Evolutionary conservation across 2,797 vertebrate species (phyloP), one percentile per base, ranked within the genome.

Genomic region (Falco cherrug): DNA sequence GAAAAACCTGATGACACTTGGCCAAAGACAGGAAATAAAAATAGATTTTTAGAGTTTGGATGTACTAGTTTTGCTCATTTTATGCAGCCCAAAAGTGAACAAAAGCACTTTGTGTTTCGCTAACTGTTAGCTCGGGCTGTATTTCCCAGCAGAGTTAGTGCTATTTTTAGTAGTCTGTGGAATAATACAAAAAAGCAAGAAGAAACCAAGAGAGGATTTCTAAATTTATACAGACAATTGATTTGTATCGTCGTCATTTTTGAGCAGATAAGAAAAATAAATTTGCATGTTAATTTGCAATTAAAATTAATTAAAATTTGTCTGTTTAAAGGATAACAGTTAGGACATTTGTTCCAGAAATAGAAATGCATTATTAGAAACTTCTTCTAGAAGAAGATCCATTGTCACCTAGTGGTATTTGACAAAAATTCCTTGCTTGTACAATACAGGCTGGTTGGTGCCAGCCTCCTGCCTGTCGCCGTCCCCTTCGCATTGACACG

Each of bases 111-210:
- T 88, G 93, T 95, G 33, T 97, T 95, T 89, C 25, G 1, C 68
- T 84, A 94, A 70, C 68, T 95, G 64, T 85, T 84, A 84, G 94
- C 90, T 95, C n/a, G 33, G 81, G 29, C 86, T 75, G 68, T 71
- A 41, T 80, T 95, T 96, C 94, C 81, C 75, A 94, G 90, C 87
- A 96, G 92, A 95, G 78, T 59, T 28, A 5, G 63, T 13, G 89
- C 53, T 97, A 90, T 94, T 97, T 95, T 97, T 95, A 93, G 94
- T 68, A 65, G 43, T 19, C 64, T 90, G 84, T 85, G 86, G 67
- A 96, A 95, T 83, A 71, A 74, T 45, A 74, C 31, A 76, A 91
- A 80, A 82, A 74, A 61, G 16, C 9, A 1, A 90, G 45, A 90
- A 93, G 60, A 90, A 89, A 90, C 33, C 53, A 75, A 57, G 93